Evolutionary conservation across 2,888 invertebrate species (phyloP).

Genomic region (Lamellibrachia columna): DNA sequence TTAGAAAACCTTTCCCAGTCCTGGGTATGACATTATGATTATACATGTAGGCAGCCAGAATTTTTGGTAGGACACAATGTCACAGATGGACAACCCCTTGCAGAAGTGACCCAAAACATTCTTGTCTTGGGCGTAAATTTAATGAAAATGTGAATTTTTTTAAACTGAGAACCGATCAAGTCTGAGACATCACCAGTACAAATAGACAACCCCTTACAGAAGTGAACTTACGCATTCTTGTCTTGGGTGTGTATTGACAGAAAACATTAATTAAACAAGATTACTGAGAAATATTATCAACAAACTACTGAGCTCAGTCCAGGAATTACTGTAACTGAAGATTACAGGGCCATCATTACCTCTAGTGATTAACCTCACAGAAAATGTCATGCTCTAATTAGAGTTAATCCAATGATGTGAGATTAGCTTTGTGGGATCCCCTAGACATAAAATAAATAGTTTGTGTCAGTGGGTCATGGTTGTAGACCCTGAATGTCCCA

Average conservation of each 20-base stretch:
- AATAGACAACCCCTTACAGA: background rate
- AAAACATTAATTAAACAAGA: background rate
- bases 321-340: background rate
- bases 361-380: background rate
- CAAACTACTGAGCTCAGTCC: background rate
- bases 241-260: background rate
- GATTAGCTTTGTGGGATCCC: background rate
- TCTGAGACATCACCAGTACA: background rate
- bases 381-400: background rate
- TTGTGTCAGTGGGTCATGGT: background rate
- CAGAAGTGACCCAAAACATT: background rate
- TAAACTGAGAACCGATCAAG: too few species aligned
- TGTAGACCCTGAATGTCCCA: background rate
- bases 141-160: background rate
- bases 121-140: background rate
- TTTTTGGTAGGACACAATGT: background rate
- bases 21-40: background rate
- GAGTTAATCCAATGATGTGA: background rate
- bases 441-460: background rate
- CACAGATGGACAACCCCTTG: background rate
- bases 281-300: background rate
- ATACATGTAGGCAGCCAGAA: background rate
- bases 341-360: background rate
- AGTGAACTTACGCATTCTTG: background rate
- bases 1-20: too few species aligned